Evolutionary conservation across 2,797 vertebrate species (phyloP).

Genomic region (Myotis pilosus): DNA sequence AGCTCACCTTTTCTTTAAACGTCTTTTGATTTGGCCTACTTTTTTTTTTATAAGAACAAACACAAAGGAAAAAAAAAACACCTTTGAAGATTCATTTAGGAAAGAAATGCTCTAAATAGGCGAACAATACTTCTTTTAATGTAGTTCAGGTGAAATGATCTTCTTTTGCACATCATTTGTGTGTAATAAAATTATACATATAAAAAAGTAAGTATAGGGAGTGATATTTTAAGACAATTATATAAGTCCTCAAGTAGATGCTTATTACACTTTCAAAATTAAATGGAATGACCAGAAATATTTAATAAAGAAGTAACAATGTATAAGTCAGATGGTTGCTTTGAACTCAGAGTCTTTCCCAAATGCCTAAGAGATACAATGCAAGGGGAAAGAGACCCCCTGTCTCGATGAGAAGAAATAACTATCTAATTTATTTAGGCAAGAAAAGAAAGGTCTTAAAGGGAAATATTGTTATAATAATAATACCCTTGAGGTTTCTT

Average conservation of each 20-base stretch:
- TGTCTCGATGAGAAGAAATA: not conserved
- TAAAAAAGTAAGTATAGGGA: not conserved
- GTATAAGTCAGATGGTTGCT: not conserved
- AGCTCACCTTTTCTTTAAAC: not conserved
- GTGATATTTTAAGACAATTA: not conserved
- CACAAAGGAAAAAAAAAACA: not conserved
- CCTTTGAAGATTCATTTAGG: not conserved
- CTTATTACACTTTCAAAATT: not conserved
- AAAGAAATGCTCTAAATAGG: not conserved
- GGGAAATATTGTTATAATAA: not conserved
- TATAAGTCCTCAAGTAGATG: not conserved
- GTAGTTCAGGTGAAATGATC: not conserved
- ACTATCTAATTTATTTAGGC: not conserved
- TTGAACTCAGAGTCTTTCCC: not conserved
- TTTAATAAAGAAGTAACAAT: not conserved
- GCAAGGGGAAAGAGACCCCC: not conserved
- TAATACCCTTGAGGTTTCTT: not conserved
- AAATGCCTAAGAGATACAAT: not conserved
- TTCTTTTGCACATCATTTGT: not conserved
- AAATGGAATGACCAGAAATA: not conserved
- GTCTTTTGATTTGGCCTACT: not conserved
- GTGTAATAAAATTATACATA: not conserved
- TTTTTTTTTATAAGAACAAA: not conserved
- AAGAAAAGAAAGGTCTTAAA: not conserved
- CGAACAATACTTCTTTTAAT: not conserved